These are phyloP conservation scores for Drosophila stalkeri DNA, from an alignment of 2,888 invertebrate species.

Conservation along the genomic window DNA sequence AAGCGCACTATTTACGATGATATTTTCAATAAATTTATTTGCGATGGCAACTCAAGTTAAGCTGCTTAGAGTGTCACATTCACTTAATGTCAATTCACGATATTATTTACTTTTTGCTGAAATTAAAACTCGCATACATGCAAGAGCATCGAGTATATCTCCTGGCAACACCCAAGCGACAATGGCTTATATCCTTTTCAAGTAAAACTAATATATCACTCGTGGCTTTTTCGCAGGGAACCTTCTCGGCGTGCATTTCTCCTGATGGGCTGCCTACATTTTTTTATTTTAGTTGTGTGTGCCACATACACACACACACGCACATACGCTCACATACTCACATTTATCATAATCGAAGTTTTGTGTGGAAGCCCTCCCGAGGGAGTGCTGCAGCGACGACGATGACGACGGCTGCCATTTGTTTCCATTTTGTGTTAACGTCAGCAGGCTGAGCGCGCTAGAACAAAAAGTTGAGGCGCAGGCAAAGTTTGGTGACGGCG, in stretches of 20 bases:
- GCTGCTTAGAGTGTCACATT: not conserved
- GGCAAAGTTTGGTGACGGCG: conserved; percentile 66
- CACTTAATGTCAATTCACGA: not conserved
- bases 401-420: conserved; percentile 64
- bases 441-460: conserved; percentile 70
- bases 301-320: conserved; percentile 20
- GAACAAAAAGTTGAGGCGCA: conserved; percentile 61
- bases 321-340: conserved; percentile 19
- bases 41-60: not conserved
- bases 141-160: not conserved
- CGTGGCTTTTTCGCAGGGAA: conserved; percentile 21
- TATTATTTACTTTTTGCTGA: conserved; percentile 9
- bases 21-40: not conserved
- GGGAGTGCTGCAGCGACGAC: conserved; percentile 14
- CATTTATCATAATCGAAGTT: conserved; percentile 80
- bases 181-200: not conserved
- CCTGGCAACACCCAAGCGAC: conserved; percentile 4
- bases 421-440: conserved; percentile 79
- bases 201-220: conserved; percentile 14
- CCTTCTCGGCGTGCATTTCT: conserved; percentile 16
- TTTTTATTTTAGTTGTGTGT: conserved; percentile 23
- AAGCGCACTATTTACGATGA: not conserved
- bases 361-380: conserved; percentile 32
- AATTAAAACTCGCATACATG: conserved; percentile 3
- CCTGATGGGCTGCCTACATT: not conserved